Base-by-base conservation (phyloP, 2,797 vertebrate genomes). In the Liasis olivaceus region DNA sequence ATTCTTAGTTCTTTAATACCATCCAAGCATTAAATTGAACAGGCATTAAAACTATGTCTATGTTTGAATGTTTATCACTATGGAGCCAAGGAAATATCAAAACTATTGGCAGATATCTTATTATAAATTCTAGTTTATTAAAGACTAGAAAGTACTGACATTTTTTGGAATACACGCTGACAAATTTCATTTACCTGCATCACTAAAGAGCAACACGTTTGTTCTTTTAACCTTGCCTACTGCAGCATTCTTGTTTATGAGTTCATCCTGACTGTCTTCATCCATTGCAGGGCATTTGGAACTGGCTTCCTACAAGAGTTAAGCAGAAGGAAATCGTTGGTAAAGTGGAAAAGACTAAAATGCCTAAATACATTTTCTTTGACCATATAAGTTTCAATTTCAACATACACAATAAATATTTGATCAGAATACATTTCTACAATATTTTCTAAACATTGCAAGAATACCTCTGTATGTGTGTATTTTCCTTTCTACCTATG, bases 231-330 rank as follows among this genome's bases (percentile, higher is more conserved):
- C 97, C 97, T 98, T 98, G 85, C 97, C 96, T 4, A 96, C 96
- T 2, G 97, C 98, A 0, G 97, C 92, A 11, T 97, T 98, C 90
- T 90, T 98, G 96, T 98, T 98, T 94, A 99, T 98, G 93, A 98
- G 97, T 94, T 99, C 98, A 56, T 99, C 99, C 96, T 98, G 98
- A 97, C 98, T 99, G 97, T 99, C 98, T 36, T 99, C 99, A 95
- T 99, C 99, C 99, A 99, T 99, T 96, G 95, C 95, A 97, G 96
- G 97, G 95, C 98, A 99, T 99, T 1, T 96, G 98, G 97, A 95
- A 95, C 88, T 69, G 8, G 0, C 66, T 24, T 93, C 92, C 97
- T 95, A 94, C 17, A 93, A 91, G 87, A 95, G 63, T 5, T 13
- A 42, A 15, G 42, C 59, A 66, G 94, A 91, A 62, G 28, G 77